phyloP scores from a whole-genome alignment of 1,140 invertebrate genomes.

The Lerema accius region DNA sequence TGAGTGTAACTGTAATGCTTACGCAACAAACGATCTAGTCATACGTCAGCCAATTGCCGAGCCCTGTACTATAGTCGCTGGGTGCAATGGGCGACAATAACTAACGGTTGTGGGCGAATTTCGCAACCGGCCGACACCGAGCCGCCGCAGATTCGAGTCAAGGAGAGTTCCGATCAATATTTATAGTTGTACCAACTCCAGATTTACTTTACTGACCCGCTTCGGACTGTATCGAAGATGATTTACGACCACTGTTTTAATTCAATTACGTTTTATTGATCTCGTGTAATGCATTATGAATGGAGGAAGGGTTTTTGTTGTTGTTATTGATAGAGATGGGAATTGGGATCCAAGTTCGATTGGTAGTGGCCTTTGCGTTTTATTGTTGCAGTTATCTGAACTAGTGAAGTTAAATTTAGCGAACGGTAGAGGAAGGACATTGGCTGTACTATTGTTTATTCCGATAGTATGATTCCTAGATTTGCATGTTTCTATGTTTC shows the following conservation, averaged over 20 bases:
- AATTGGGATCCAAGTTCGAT: no score
- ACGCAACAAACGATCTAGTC: background rate
- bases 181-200: slow-evolving; percentile 62
- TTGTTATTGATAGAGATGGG: background rate
- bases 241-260: slow-evolving; percentile 39
- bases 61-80: slow-evolving; percentile 26
- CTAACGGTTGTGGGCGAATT: slow-evolving; percentile 67
- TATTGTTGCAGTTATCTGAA: no score
- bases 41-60: slow-evolving; percentile 31
- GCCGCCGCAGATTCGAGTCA: slow-evolving; percentile 67
- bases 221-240: slow-evolving; percentile 56
- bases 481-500: no score
- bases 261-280: background rate
- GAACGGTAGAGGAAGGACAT: no score
- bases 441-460: no score
- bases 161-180: slow-evolving; percentile 71
- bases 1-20: background rate
- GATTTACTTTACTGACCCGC: slow-evolving; percentile 58
- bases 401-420: no score
- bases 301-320: background rate
- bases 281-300: background rate
- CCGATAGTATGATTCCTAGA: no score
- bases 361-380: no score
- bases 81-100: slow-evolving; percentile 74
- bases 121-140: slow-evolving; percentile 64